A percentile compares a stretch with the other conserved stretches of the same genome.
Conservation (phyloP, 2,797 vertebrate species). For the Sebastes itinus region DNA sequence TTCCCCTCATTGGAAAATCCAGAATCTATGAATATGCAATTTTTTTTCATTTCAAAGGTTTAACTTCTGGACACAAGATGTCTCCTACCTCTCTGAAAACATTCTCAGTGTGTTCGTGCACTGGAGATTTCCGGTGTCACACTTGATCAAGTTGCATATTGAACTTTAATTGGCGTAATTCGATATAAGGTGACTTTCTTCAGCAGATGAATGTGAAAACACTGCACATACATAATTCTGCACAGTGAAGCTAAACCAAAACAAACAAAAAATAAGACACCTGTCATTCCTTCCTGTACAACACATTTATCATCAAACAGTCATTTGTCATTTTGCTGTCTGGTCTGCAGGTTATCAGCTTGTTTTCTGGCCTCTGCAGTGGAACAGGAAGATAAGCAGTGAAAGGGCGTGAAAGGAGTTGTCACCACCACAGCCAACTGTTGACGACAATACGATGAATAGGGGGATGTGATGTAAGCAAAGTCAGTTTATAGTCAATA, state of each 20-base stretch:
- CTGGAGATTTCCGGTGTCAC: not conserved
- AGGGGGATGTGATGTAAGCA: conserved; percentile 51
- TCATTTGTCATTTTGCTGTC: not conserved
- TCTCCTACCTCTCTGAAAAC: not conserved
- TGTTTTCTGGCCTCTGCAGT: conserved; percentile 12
- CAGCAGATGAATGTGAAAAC: not conserved
- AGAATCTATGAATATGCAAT: not conserved
- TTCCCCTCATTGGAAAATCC: not conserved
- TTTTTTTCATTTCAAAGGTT: not conserved
- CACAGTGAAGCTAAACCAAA: not conserved
- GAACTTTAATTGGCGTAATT: not conserved
- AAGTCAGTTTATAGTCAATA: conserved; percentile 71
- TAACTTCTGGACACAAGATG: not conserved
- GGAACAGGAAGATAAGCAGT: conserved; percentile 35
- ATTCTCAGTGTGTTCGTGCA: too few relatives aligned
- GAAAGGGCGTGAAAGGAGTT: conserved; percentile 11
- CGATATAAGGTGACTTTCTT: not conserved
- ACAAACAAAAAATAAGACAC: not conserved
- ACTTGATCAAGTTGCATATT: not conserved
- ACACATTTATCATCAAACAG: not conserved
- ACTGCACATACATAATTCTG: not conserved
- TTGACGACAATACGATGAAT: conserved; percentile 49
- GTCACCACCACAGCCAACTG: conserved; percentile 48
- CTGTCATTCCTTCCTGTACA: not conserved
- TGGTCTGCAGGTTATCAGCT: conserved; percentile 16